Evolutionary conservation across 2,113 vertebrate species (phyloP), one percentile per base, ranked within the genome.

Genomic region (Neodon shergylaensis): DNA sequence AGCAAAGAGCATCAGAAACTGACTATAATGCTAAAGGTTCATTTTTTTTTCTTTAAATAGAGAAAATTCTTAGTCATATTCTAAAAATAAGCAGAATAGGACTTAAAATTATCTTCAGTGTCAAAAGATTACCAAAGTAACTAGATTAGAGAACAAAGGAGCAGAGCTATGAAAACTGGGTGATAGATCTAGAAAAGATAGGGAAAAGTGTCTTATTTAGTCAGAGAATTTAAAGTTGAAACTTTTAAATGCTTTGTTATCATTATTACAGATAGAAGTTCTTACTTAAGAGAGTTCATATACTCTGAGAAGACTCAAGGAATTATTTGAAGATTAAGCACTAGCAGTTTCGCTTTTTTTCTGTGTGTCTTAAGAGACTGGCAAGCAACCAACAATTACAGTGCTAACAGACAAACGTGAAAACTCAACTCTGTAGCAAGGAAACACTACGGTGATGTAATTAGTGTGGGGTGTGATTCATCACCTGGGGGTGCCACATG

Each of bases 401-500:
- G 76, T 36, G 65, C 76, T 97, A 96, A 96, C 42, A 97, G 90
- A 91, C 91, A 81, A 94, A 97, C 49, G 94, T 96, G 94, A 96
- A 97, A 97, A 95, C 82, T 95, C 94, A 90, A 70, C 92, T 92
- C 90, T 82, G 84, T 68, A 94, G 84, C 84, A 90, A 54, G 77
- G 72, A 85, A 88, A 52, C 33, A 22, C 90, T 58, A 77, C 65
- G 73, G 73, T 39, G n/a, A 49, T 65, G 7, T 88, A 94, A 96
- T 97, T 97, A 95, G 87, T 44, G 52, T 54, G 24, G 19, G n/a
- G 74, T 95, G 94, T 81, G 94, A 94, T 49, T 96, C 85, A 87
- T 87, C 91, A 91, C 58, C 70, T 7, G 36, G 91, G 58, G 85
- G 65, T 0, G 3, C 49, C 90, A 88, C 90, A 36, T 49, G 92